Evolutionary conservation across 35 echinoderm and acorn worm species (phyloP).

Genomic region (Hemicentrotus pulcherrimus): DNA sequence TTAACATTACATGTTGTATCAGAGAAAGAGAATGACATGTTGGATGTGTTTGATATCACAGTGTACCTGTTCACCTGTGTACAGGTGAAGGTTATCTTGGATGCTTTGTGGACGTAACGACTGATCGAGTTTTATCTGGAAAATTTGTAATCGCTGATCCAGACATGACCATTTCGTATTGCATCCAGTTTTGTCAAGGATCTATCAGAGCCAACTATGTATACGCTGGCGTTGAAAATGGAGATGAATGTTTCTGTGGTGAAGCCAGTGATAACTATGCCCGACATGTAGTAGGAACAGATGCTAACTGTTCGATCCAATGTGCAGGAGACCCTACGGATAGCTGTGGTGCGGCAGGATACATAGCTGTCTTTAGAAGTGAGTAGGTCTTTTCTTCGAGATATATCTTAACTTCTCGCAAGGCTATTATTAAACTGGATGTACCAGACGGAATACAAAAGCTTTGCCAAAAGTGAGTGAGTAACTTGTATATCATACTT

Average conservation of each 20-base stretch:
- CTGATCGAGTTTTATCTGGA: neutral
- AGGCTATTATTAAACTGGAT: no score
- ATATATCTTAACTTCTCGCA: no score
- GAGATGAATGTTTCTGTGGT: conserved; percentile 9
- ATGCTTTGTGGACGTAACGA: neutral
- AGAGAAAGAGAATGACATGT: no score
- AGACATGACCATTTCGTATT: neutral
- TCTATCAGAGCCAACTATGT: neutral
- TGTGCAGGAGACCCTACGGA: neutral
- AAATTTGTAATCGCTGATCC: neutral
- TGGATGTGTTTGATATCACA: no score
- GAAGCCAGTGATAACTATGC: neutral
- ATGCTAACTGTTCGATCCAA: neutral
- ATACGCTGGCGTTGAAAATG: neutral
- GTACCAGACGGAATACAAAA: no score
- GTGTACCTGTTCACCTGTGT: neutral
- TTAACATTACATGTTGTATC: no score
- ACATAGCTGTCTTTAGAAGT: conserved; percentile 11
- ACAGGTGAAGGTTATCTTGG: conserved; percentile 12
- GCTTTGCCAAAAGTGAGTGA: no score
- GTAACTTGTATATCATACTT: no score
- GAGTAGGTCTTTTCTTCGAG: neutral
- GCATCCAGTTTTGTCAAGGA: neutral
- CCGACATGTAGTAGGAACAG: neutral
- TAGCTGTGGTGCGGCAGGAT: neutral